Base-by-base conservation (phyloP, 2,797 vertebrate species). In the Semotilus atromaculatus region DNA sequence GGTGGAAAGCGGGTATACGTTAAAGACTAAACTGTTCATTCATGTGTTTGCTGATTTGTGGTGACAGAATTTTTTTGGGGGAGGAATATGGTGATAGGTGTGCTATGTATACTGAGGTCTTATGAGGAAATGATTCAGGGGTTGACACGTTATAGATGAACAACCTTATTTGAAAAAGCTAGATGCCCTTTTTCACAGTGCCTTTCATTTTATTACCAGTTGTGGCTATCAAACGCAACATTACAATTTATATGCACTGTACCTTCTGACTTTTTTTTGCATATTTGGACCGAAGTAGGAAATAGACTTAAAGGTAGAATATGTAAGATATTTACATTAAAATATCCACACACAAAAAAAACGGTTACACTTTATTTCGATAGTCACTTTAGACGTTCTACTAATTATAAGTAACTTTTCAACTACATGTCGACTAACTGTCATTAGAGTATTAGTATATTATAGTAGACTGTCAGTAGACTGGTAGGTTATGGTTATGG, bases 131-230 rank as follows among this genome's bases (percentile, higher is more conserved):
- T 29, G 3, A 68, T 55, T 55, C 10, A 23, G 11, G 21, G 51
- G 31, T 51, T 51, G 31, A 75, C 36, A 7, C 11, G 7, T 21
- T 45, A 13, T 23, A 45, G 38, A 48, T 73, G 4, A 72, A 55
- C 79, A 60, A 31, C 36, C n/a, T 72, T 16, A 48, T 53, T 62
- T 73, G 45, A 48, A 74, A 82, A 62, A 82, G 29, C 19, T 82
- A 71, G 7, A 60, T 73, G 55, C 0, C 6, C 14, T 23, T 82
- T 81, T 70, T 80, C 23, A 60, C 26, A 60, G 53, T 62, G 19
- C 51, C 29, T 36, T 73, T 48, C 9, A 4, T 48, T 64, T 64
- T 51, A 82, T 82, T 64, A 74, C 14, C 3, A 10, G 38, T 26
- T 82, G 29, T 73, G 70, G 40, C 29, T 62, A 26, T 74, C 21